Conservation (phyloP, 64 coral and sea anemone genomes). For the Montipora foliosa region DNA sequence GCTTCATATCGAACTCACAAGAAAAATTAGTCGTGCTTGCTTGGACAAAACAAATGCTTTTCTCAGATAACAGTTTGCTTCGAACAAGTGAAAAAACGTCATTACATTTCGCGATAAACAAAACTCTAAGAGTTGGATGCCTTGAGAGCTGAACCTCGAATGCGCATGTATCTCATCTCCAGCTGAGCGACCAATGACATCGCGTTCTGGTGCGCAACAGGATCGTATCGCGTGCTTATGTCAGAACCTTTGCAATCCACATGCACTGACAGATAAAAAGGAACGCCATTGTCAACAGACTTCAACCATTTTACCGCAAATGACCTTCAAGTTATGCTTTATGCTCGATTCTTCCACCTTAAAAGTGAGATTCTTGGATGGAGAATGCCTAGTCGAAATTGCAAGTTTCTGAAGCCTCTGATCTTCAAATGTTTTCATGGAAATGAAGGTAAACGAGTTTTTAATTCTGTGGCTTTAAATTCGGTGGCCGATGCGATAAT, state of each 20-base stretch:
- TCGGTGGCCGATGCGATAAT: background rate
- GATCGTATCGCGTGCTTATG: slow-evolving; percentile 17
- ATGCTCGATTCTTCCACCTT: background rate
- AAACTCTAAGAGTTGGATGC: background rate
- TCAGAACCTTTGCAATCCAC: slow-evolving; percentile 18
- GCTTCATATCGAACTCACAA: background rate
- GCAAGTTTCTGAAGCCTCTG: slow-evolving; percentile 51
- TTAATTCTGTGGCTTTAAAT: background rate
- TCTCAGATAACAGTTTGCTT: slow-evolving; percentile 35
- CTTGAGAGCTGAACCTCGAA: no score
- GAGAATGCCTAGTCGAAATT: slow-evolving; percentile 33
- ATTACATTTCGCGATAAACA: slow-evolving; percentile 27
- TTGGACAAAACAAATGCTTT: background rate
- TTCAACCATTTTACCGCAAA: slow-evolving; percentile 8
- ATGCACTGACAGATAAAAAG: slow-evolving; percentile 28
- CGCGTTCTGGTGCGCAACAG: background rate
- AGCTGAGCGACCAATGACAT: slow-evolving; percentile 4
- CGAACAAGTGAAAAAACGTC: background rate
- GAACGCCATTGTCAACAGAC: slow-evolving; percentile 31
- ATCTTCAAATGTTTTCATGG: slow-evolving; percentile 30
- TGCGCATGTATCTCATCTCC: background rate
- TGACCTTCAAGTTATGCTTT: background rate
- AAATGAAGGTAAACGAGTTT: slow-evolving; percentile 22
- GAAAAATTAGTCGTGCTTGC: background rate
- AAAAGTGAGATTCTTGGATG: background rate